phyloP scores from a whole-genome alignment of 2,797 vertebrate species.

The Parauchenoglanis ngamensis region DNA sequence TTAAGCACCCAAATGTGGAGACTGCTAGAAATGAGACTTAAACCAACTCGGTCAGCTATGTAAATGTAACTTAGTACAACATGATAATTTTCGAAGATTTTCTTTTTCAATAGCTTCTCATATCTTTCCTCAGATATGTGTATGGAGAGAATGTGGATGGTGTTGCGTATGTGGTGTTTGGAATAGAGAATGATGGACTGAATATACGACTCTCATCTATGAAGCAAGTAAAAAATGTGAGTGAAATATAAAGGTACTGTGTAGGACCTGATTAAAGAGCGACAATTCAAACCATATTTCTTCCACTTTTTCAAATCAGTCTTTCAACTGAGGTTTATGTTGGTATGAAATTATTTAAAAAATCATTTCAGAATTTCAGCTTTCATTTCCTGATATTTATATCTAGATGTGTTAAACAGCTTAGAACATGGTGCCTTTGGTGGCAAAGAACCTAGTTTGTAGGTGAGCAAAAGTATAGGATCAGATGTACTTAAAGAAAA shows the following conservation, averaged over 20 bases:
- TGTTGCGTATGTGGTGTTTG: constrained; percentile 75
- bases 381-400: too few relatives aligned
- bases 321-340: not conserved
- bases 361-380: not conserved
- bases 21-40: not conserved
- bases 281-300: not conserved
- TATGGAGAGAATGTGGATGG: constrained; percentile 72
- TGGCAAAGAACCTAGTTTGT: not conserved
- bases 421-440: not conserved
- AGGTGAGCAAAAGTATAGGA: not conserved
- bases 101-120: not conserved
- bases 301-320: not conserved
- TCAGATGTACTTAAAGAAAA: not conserved
- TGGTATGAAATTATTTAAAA: not conserved
- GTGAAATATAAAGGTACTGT: constrained; percentile 46
- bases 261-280: not conserved
- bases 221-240: constrained; percentile 70
- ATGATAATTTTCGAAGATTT: not conserved
- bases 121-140: constrained; percentile 64
- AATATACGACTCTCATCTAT: constrained; percentile 68
- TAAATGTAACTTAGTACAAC: not conserved
- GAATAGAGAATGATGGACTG: constrained; percentile 67
- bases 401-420: not conserved
- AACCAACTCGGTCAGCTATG: not conserved
- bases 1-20: not conserved